Evolutionary conservation across 2,888 invertebrate species (phyloP).

Genomic region (Saturnia japonica): DNA sequence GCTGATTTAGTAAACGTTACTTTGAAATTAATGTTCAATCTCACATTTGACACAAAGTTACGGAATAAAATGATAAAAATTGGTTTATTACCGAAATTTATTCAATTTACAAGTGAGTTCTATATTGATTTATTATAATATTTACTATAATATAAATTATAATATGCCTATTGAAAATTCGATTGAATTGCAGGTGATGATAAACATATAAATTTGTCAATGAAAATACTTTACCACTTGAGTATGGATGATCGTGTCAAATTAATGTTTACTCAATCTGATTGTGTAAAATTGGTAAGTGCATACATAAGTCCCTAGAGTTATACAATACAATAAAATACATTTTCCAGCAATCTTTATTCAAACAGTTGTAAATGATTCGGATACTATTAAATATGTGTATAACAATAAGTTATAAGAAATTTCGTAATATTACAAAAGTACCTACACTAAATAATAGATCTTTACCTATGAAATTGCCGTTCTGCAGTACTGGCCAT

Average conservation of each 20-base stretch:
- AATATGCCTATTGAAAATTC: not conserved
- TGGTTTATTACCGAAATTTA: constrained; percentile 94
- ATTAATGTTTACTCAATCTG: constrained; percentile 95
- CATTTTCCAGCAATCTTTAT: not conserved
- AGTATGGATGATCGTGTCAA: constrained; percentile 98
- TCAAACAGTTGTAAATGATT: no score
- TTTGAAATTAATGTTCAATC: constrained; percentile 94
- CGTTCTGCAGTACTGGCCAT: no score
- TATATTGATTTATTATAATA: not conserved
- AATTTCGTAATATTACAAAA: no score
- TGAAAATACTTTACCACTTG: constrained; percentile 94
- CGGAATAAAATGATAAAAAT: constrained; percentile 94
- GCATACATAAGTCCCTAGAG: not conserved
- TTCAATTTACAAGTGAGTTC: constrained; percentile 90
- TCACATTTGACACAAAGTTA: constrained; percentile 95
- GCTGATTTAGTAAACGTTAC: constrained; percentile 91
- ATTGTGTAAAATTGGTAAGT: constrained; percentile 92
- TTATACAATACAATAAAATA: not conserved
- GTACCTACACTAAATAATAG: no score
- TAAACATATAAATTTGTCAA: constrained; percentile 88
- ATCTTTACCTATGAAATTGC: no score
- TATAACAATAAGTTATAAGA: no score
- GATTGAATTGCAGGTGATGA: constrained; percentile 83
- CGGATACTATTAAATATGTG: no score
- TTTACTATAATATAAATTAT: not conserved